phyloP scores from a whole-genome alignment of 2,113 vertebrate species.

The Marmota flaviventris region DNA sequence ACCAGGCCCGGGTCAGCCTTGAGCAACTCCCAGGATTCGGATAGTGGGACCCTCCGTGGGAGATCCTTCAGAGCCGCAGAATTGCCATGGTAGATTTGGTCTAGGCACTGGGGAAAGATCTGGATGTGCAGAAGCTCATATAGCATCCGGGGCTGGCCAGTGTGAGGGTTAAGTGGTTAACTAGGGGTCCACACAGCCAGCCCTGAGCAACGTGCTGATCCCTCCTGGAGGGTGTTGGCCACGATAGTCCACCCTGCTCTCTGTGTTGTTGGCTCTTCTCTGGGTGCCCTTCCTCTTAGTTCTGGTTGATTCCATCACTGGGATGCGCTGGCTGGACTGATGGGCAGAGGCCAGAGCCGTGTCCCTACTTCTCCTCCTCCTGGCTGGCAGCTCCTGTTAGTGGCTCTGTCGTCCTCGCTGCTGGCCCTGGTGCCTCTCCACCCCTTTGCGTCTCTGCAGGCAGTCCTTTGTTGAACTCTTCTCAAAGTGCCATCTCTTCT shows the following conservation, averaged over 20 bases:
- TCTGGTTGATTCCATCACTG: neutral
- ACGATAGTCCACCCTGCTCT: neutral
- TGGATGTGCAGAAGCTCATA: neutral
- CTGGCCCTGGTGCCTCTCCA: neutral
- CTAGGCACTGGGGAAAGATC: neutral
- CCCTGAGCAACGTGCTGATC: neutral
- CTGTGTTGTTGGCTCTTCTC: neutral
- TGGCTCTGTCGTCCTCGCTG: neutral
- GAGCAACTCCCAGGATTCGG: neutral
- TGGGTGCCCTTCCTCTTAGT: too few species aligned
- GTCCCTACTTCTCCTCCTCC: neutral
- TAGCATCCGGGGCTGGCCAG: rapidly evolving
- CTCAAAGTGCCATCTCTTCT: neutral
- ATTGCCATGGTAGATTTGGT: neutral
- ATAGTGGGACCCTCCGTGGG: rapidly evolving
- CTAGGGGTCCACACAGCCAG: rapidly evolving
- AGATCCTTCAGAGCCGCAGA: neutral
- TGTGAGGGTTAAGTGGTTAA: neutral
- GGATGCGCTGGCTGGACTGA: neutral
- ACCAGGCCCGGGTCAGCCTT: rapidly evolving
- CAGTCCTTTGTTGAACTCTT: neutral
- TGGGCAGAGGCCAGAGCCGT: too few species aligned
- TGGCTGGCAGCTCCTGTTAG: rapidly evolving
- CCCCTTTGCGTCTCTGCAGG: neutral
- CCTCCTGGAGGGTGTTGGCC: neutral